phyloP scores from a whole-genome alignment of 2,888 invertebrate genomes.

The Microctonus hyperodae region DNA sequence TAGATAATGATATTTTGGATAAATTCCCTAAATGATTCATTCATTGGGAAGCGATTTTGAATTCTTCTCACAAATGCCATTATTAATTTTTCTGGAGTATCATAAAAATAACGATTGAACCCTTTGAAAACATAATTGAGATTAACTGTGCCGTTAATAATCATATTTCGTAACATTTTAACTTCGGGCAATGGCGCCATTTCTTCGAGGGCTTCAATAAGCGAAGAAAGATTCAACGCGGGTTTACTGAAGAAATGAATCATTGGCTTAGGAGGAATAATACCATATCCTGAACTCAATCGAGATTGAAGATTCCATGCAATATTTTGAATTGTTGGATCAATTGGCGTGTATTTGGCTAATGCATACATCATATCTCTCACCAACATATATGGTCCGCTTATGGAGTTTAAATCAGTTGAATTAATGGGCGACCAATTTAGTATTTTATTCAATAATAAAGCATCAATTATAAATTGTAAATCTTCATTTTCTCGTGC shows the following conservation, averaged over 20 bases:
- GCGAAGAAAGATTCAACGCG: constrained; percentile 33
- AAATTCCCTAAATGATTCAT: background rate
- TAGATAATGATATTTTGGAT: constrained; percentile 8
- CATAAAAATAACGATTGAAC: constrained; percentile 40
- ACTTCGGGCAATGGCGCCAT: constrained; percentile 27
- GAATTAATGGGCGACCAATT: constrained; percentile 35
- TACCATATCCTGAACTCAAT: constrained; percentile 2
- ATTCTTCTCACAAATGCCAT: constrained; percentile 37
- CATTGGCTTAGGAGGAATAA: constrained; percentile 24
- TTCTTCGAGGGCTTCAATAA: constrained; percentile 29
- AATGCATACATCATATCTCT: constrained; percentile 29
- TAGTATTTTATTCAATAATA: constrained; percentile 34
- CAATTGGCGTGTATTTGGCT: constrained; percentile 26
- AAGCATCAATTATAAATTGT: constrained; percentile 36
- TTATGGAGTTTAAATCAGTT: constrained; percentile 16
- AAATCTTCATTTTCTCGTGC: constrained; percentile 36
- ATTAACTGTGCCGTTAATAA: constrained; percentile 33
- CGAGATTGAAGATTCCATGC: constrained; percentile 25
- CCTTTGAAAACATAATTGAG: constrained; percentile 38
- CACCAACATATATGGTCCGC: constrained; percentile 33
- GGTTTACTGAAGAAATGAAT: constrained; percentile 32
- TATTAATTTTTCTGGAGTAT: constrained; percentile 34
- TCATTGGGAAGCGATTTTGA: constrained; percentile 36
- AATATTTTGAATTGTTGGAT: constrained; percentile 26
- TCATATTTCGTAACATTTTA: constrained; percentile 23